Percentiles rank a stretch among this genome's conserved stretches.
phyloP scores from a whole-genome alignment of 2,113 vertebrate species.

The Tupaia chinensis region DNA sequence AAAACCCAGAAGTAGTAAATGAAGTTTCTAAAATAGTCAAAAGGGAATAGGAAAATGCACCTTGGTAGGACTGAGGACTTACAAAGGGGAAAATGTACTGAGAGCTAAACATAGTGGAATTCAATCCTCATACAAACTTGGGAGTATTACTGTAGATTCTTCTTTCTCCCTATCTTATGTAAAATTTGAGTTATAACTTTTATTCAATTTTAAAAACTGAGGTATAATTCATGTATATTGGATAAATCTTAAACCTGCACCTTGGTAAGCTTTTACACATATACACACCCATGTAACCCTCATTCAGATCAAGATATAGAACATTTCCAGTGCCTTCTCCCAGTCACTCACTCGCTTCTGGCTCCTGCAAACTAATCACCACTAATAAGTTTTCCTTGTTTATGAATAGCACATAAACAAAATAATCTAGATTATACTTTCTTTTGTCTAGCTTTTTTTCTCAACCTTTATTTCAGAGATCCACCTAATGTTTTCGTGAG shows the following conservation, averaged over 20 bases:
- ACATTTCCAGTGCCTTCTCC: background rate
- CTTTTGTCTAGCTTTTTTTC: background rate
- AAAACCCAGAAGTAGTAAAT: background rate
- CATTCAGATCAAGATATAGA: background rate
- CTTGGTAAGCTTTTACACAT: background rate
- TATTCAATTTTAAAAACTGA: background rate
- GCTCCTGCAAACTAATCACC: too few relatives aligned
- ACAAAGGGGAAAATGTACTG: background rate
- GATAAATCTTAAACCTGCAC: background rate
- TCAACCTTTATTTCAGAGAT: background rate
- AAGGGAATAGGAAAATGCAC: background rate
- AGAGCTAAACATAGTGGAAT: constrained; percentile 27
- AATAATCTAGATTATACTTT: background rate
- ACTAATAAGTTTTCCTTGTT: background rate
- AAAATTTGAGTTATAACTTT: background rate
- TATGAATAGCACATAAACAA: background rate
- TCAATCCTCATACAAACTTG: background rate
- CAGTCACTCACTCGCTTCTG: background rate
- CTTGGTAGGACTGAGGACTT: background rate
- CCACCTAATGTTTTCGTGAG: background rate
- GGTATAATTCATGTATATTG: background rate
- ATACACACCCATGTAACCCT: background rate
- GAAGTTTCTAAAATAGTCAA: constrained; percentile 14
- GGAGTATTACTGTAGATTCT: background rate
- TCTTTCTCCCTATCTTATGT: background rate